Evolutionary conservation across 2,797 vertebrate species (phyloP).

Genomic region (Pagetopsis macropterus): DNA sequence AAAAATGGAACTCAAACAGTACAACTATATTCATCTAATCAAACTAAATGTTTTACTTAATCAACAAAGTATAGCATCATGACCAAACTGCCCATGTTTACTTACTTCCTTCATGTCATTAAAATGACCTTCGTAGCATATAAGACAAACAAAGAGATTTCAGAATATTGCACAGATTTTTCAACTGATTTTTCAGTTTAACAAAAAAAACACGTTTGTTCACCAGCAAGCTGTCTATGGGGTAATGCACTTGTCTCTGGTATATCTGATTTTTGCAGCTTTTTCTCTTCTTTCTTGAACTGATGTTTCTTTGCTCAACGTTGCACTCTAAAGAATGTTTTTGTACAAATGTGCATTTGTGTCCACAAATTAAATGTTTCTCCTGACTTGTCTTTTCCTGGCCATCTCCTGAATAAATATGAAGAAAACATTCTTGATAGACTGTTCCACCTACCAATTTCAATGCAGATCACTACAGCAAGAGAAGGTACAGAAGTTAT

Average conservation of each 20-base stretch:
- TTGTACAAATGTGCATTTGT: conserved; percentile 19
- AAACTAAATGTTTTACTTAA: conserved; percentile 5
- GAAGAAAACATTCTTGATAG: not conserved
- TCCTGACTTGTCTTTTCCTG: not conserved
- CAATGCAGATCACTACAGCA: conserved; percentile 11
- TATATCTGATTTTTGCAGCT: conserved; percentile 31
- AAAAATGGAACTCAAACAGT: conserved; percentile 49
- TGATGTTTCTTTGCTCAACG: conserved; percentile 10
- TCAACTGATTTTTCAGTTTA: not conserved
- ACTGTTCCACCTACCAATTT: not conserved
- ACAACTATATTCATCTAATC: conserved; percentile 32
- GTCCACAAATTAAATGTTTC: conserved; percentile 34
- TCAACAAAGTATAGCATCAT: not conserved
- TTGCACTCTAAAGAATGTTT: conserved; percentile 44
- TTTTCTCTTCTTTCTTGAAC: conserved; percentile 10
- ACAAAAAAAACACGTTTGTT: not conserved
- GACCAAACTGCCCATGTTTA: not conserved
- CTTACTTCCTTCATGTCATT: conserved; percentile 11
- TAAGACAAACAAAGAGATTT: not conserved
- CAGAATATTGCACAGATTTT: conserved; percentile 34
- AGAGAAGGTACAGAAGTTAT: conserved; percentile 16
- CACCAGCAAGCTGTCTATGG: not conserved
- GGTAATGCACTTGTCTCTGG: conserved; percentile 4
- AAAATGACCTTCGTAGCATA: conserved; percentile 17
- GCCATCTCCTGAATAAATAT: conserved; percentile 18